These are phyloP conservation scores for Sibirionetta formosa DNA, from an alignment of 2,797 vertebrate species.

Conservation along the genomic window DNA sequence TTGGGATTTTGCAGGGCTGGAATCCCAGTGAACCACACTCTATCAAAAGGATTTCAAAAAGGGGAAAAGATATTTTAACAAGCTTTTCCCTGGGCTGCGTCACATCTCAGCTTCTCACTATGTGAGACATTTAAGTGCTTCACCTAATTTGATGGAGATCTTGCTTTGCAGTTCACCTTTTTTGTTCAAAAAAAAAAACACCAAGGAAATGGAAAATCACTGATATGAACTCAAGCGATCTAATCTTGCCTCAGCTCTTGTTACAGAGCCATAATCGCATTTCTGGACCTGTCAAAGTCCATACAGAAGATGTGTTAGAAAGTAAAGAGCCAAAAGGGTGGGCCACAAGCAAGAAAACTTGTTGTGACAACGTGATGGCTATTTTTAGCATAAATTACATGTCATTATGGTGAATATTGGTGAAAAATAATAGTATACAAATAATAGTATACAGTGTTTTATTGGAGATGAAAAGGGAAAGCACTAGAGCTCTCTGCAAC, in stretches of 20 bases:
- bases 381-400: neutral
- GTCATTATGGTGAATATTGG: neutral
- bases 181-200: neutral
- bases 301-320: neutral
- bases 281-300: slow-evolving; percentile 23
- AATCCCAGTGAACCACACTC: neutral
- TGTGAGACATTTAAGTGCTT: neutral
- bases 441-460: neutral
- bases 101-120: neutral
- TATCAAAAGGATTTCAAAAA: slow-evolving; percentile 9
- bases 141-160: slow-evolving; percentile 22
- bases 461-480: neutral
- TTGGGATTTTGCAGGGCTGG: slow-evolving; percentile 11
- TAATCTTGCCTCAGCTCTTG: slow-evolving; percentile 14
- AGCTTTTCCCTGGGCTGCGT: neutral
- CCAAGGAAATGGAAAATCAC: neutral
- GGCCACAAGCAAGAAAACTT: neutral
- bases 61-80: slow-evolving; percentile 16
- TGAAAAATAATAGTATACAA: neutral
- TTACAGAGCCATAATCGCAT: slow-evolving; percentile 14
- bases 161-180: slow-evolving; percentile 22
- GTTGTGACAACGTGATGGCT: neutral
- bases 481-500: neutral
- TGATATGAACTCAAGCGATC: neutral
- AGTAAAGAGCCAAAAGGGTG: neutral